These are phyloP conservation scores for Alsophila aescularia DNA, from an alignment of 2,888 invertebrate genomes.

Conservation along the genomic window DNA sequence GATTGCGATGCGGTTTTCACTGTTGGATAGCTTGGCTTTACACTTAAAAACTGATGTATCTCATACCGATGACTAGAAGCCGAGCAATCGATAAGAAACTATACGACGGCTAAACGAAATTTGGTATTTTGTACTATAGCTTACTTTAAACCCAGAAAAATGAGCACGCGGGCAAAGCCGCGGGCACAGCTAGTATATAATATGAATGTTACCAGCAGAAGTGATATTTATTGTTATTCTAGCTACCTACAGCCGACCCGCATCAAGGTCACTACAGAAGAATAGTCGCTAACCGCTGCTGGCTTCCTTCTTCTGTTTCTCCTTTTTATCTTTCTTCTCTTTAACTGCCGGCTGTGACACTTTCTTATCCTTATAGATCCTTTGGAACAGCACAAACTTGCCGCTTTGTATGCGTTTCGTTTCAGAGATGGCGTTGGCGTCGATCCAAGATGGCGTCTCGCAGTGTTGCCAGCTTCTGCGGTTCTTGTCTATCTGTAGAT, in stretches of 20 bases:
- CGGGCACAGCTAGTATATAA: too few species aligned
- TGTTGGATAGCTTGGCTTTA: too few species aligned
- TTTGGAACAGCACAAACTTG: constrained; percentile 74
- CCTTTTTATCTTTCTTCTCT: constrained; percentile 53
- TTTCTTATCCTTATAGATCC: constrained; percentile 68
- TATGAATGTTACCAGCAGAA: too few species aligned
- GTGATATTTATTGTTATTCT: too few species aligned
- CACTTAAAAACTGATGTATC: too few species aligned
- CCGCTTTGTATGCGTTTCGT: constrained; percentile 69
- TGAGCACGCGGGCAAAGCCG: too few species aligned
- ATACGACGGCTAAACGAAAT: too few species aligned
- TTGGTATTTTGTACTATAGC: too few species aligned
- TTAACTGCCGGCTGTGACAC: constrained; percentile 24
- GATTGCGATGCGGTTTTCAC: too few species aligned
- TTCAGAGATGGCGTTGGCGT: constrained; percentile 68
- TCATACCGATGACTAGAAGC: too few species aligned
- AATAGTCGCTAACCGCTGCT: constrained; percentile 39
- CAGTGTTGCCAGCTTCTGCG: constrained; percentile 67
- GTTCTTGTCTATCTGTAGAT: constrained; percentile 58
- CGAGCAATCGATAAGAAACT: too few species aligned
- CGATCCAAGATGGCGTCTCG: constrained; percentile 69
- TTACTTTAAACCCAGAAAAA: too few species aligned
- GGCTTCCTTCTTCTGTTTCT: constrained; percentile 58
- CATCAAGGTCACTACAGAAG: neutral
- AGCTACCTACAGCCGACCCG: neutral